Conservation (phyloP, 2,113 vertebrate genomes). For the Lucifuga dentata region DNA sequence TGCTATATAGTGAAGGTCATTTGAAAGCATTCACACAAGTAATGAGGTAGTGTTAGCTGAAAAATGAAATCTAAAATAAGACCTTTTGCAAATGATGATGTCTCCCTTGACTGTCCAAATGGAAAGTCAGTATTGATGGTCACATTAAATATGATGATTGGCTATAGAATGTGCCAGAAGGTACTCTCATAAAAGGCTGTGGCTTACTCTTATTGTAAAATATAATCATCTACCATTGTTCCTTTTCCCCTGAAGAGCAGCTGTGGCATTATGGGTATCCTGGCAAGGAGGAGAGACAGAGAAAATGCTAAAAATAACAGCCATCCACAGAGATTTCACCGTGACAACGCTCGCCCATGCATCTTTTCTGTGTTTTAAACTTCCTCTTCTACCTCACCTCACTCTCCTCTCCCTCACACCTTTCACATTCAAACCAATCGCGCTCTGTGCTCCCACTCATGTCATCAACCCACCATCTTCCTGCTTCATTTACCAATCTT, state of each 20-base stretch:
- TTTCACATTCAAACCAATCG: slow-evolving; percentile 1
- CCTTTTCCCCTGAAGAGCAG: slow-evolving; percentile 47
- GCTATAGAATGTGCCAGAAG: slow-evolving; percentile 2
- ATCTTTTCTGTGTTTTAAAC: slow-evolving; percentile 39
- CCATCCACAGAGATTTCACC: slow-evolving; percentile 55
- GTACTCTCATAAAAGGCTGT: slow-evolving; percentile 24
- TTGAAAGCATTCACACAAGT: background rate
- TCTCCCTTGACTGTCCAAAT: background rate
- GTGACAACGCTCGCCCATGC: slow-evolving; percentile 46
- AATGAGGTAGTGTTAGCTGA: background rate
- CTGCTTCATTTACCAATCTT: slow-evolving; percentile 17
- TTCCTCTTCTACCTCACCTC: slow-evolving; percentile 42
- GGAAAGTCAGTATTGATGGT: background rate
- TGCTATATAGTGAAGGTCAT: no score
- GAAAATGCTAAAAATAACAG: slow-evolving; percentile 67
- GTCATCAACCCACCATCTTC: slow-evolving; percentile 4
- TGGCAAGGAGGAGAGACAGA: slow-evolving; percentile 34
- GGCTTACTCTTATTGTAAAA: slow-evolving; percentile 22
- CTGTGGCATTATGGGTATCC: slow-evolving; percentile 52
- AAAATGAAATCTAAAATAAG: background rate
- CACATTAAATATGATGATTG: slow-evolving; percentile 2
- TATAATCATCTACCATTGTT: slow-evolving; percentile 44
- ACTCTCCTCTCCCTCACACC: slow-evolving; percentile 22
- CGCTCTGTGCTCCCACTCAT: no score
- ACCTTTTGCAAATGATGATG: background rate